These are phyloP conservation scores for cattle (Bos taurus) DNA, from an alignment of 2,113 vertebrate species.

Conservation along the genomic window DNA sequence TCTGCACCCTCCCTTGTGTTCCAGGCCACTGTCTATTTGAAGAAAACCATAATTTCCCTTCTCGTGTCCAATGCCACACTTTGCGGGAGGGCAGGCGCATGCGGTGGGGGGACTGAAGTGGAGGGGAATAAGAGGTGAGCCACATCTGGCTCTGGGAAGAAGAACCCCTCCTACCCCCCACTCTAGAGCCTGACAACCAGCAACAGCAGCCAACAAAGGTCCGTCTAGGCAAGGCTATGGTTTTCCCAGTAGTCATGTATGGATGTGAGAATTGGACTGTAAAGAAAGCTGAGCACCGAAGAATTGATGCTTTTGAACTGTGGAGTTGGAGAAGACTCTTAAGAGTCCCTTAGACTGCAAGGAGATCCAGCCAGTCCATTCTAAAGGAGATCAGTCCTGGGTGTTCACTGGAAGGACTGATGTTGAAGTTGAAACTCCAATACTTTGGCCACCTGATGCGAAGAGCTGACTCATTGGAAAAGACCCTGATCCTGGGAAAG, in stretches of 20 bases:
- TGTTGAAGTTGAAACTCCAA: neutral
- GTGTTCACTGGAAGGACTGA: neutral
- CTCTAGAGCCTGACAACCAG: neutral
- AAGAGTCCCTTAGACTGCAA: neutral
- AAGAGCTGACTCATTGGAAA: neutral
- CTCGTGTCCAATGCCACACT: neutral
- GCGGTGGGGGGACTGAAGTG: neutral
- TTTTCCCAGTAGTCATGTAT: neutral
- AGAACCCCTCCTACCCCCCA: fast-evolving
- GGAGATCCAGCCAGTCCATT: neutral
- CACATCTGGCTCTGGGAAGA: neutral
- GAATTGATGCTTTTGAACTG: neutral
- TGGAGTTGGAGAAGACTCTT: neutral
- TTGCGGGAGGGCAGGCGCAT: fast-evolving
- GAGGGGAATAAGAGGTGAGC: neutral
- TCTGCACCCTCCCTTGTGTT: neutral
- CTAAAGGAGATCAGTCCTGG: neutral
- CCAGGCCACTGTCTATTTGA: neutral
- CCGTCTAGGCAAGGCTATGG: neutral
- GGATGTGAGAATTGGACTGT: neutral
- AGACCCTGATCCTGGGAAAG: neutral
- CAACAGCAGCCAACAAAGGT: neutral
- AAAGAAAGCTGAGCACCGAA: neutral
- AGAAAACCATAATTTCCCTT: neutral
- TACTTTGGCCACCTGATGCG: neutral